Evolutionary conservation across 2,113 vertebrate species (phyloP).

Genomic region (Agapornis roseicollis): DNA sequence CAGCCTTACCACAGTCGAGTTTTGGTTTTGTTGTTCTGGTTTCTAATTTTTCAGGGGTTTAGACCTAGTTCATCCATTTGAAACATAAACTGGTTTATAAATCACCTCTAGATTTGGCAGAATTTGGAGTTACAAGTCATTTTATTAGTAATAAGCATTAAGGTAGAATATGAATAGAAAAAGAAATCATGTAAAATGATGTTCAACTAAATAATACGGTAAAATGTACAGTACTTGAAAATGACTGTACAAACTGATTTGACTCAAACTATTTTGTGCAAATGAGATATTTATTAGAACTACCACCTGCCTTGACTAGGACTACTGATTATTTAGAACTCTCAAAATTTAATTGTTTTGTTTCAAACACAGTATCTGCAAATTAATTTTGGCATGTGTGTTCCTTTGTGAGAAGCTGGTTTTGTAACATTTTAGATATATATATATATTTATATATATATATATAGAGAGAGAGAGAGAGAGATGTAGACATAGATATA

Average conservation of each 20-base stretch:
- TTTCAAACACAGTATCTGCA: neutral
- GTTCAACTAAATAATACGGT: neutral
- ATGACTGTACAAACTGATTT: neutral
- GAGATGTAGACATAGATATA: neutral
- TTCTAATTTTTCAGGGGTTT: neutral
- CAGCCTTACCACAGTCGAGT: neutral
- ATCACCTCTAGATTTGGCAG: neutral
- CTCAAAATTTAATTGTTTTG: neutral
- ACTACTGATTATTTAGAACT: neutral
- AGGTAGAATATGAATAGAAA: neutral
- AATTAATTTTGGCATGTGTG: neutral
- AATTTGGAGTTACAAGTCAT: neutral
- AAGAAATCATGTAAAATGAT: neutral
- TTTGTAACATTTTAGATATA: neutral
- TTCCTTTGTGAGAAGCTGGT: neutral
- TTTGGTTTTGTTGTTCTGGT: fast-evolving
- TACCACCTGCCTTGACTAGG: neutral
- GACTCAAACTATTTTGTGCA: neutral
- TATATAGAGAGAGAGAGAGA: too few species aligned
- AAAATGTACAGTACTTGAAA: neutral
- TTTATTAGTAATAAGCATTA: neutral
- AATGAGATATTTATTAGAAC: neutral
- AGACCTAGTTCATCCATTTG: neutral
- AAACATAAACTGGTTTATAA: neutral
- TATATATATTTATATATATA: neutral